Evolutionary conservation across 2,797 vertebrate genomes (phyloP), one percentile per base, ranked within the genome.

Genomic region (Tokudaia tokunoshimensis): DNA sequence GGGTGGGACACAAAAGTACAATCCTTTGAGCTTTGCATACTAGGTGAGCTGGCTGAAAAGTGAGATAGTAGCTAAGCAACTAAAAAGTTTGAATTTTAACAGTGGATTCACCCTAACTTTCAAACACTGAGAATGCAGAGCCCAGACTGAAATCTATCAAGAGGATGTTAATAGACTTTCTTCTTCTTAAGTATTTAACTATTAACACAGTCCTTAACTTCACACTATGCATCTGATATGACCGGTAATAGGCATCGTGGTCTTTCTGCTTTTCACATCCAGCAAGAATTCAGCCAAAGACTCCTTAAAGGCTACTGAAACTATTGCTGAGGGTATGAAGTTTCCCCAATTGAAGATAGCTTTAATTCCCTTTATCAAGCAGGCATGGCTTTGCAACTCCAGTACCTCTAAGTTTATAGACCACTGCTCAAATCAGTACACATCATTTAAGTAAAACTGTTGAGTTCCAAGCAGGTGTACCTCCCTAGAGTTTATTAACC

Each of bases 191-290:
- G 5, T 22, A 47, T 76, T 44, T 76, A 76, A 29, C 41, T 47
- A 76, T 47, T 47, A 47, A 47, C 61, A 90, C 9, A 82, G 22
- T 52, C 92, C 29, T 12, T 84, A 31, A 31, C 91, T 92, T 92
- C n/a, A 88, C 31, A 63, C 19, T 59, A 2, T 34, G 8, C 2
- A 7, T 90, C 78, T 61, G 3, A 63, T 67, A 50, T 75, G 3
- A 17, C 70, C 17, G 14, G 59, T 93, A 37, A 59, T 9, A 93
- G 52, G 81, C 44, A 79, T 85, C 12, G 26, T 15, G 11, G 1
- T 81, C 61, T 65, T 91, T 95, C 81, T 96, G 6, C 88, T 88
- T 94, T 87, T 70, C 52, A 95, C 6, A 22, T 91, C 44, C 63
- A 89, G n/a, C 44, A 94, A 94, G 55, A 67, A 92, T 87, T 92